Evolutionary conservation across 2,797 vertebrate genomes (phyloP).

Genomic region (Rousettus madagascariensis): DNA sequence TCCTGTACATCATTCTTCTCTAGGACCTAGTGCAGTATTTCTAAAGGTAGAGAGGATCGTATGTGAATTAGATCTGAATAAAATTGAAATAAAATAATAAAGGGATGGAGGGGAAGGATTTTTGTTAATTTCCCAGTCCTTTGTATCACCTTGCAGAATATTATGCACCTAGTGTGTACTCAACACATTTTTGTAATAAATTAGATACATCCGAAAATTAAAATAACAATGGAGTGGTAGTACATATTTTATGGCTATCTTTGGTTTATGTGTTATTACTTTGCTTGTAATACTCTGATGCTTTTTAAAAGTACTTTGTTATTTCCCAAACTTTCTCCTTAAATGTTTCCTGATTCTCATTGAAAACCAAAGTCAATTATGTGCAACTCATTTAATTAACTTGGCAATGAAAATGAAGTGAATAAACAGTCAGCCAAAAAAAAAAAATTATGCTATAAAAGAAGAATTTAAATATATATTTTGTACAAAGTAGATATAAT

Average conservation of each 20-base stretch:
- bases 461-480: conserved; percentile 20
- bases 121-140: not conserved
- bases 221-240: not conserved
- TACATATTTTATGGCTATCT: not conserved
- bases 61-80: not conserved
- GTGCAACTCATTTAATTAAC: conserved; percentile 64
- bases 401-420: conserved; percentile 44
- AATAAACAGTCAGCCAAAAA: conserved; percentile 54
- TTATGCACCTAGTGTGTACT: not conserved
- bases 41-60: not conserved
- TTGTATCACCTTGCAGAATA: not conserved
- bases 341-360: conserved; percentile 34
- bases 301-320: not conserved
- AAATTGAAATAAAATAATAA: not conserved
- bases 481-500: conserved; percentile 45
- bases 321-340: conserved; percentile 35
- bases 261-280: not conserved
- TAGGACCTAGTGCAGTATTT: not conserved
- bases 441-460: conserved; percentile 52
- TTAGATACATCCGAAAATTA: not conserved
- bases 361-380: conserved; percentile 61
- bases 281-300: not conserved
- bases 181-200: not conserved
- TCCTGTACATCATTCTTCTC: not conserved
- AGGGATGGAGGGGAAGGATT: not conserved